phyloP scores from a whole-genome alignment of 1,140 invertebrate genomes.

The Cydia pomonella region DNA sequence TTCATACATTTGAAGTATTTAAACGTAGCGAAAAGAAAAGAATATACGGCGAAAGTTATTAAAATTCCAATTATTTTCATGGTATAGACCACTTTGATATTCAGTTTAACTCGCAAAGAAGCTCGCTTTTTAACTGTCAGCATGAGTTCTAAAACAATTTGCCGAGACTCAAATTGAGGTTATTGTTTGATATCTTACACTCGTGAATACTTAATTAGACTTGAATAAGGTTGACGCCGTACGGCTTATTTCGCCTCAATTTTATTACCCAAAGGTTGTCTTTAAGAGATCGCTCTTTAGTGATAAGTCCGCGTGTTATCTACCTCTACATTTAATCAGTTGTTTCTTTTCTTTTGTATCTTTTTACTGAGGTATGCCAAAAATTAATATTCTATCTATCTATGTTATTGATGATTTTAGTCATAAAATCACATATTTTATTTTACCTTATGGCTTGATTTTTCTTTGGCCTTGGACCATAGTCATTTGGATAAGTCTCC shows the following conservation, averaged over 20 bases:
- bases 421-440: no score
- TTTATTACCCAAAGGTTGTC: no score
- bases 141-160: conserved; percentile 22
- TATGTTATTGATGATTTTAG: no score
- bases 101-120: conserved; percentile 13
- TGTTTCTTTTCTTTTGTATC: no score
- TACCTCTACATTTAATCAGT: no score
- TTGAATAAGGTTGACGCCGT: not conserved
- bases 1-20: not conserved
- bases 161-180: not conserved
- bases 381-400: no score
- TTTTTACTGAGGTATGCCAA: no score
- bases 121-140: conserved; percentile 20
- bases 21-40: not conserved
- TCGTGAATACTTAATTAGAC: conserved; percentile 1
- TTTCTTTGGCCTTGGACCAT: no score
- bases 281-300: no score
- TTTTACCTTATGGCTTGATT: no score
- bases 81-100: not conserved
- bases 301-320: no score
- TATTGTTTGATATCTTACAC: not conserved
- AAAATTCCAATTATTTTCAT: conserved; percentile 17
- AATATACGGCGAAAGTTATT: not conserved
- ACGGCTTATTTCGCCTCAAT: not conserved
- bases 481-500: no score